Conservation (phyloP, 1,140 invertebrate genomes). For the Zaprionus africanus region DNA sequence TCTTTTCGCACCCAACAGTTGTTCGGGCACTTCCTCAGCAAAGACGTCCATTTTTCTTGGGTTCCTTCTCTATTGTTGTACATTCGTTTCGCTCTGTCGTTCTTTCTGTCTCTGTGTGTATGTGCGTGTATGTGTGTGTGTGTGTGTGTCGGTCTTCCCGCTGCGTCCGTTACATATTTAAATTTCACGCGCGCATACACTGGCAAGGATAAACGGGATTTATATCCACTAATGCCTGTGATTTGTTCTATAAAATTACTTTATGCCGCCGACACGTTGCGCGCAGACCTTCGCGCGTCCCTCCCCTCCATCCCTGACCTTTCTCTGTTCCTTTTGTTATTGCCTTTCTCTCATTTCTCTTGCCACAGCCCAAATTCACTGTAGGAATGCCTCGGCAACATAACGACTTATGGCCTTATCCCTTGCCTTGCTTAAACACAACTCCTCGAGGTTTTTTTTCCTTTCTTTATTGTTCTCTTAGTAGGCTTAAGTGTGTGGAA, state of each 20-base stretch:
- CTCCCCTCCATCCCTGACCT: background rate
- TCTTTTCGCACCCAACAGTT: conserved; percentile 51
- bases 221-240: conserved; percentile 80
- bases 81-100: conserved; percentile 21
- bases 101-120: background rate
- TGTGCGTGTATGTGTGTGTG: background rate
- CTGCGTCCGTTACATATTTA: conserved; percentile 63
- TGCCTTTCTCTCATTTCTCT: conserved; percentile 29
- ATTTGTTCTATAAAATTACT: conserved; percentile 83
- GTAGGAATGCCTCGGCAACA: conserved; percentile 49
- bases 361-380: conserved; percentile 57
- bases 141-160: conserved; percentile 1
- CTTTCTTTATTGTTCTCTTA: conserved; percentile 33
- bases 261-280: conserved; percentile 73
- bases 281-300: conserved; percentile 28
- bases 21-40: conserved; percentile 53
- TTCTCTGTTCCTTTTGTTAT: conserved; percentile 34
- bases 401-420: conserved; percentile 71
- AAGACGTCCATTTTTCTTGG: conserved; percentile 67
- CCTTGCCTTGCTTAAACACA: conserved; percentile 59
- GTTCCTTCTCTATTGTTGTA: conserved; percentile 50
- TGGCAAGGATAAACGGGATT: conserved; percentile 80
- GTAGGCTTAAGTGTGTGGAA: conserved; percentile 4
- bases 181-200: conserved; percentile 80
- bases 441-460: conserved; percentile 20